Percentiles rank a stretch among this genome's conserved stretches.
phyloP scores from a whole-genome alignment of 1,140 invertebrate species.

The Notospermus geniculatus region DNA sequence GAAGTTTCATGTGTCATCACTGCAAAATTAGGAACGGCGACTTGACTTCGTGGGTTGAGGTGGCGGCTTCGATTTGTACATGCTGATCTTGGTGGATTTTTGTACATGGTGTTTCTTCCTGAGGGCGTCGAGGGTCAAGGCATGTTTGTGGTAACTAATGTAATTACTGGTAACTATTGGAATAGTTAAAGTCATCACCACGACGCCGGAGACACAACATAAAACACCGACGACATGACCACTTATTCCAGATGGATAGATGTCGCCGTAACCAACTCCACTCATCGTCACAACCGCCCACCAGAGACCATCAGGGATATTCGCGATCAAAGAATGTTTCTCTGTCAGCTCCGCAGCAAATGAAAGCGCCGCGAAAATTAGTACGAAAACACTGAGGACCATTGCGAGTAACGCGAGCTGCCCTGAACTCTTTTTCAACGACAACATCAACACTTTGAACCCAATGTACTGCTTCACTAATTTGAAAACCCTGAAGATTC shows the following conservation, averaged over 20 bases:
- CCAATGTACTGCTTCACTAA: slow-evolving; percentile 1
- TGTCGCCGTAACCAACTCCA: slow-evolving; percentile 30
- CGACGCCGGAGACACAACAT: slow-evolving; percentile 24
- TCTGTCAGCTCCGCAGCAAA: background rate
- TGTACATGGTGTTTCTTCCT: slow-evolving; percentile 7
- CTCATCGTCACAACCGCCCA: slow-evolving; percentile 30
- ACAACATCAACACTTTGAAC: slow-evolving; percentile 4
- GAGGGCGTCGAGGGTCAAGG: background rate
- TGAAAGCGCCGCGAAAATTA: background rate
- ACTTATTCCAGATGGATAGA: slow-evolving; percentile 16
- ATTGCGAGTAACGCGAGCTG: background rate
- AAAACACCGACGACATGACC: slow-evolving; percentile 25
- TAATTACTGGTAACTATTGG: slow-evolving; percentile 30
- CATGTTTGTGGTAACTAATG: slow-evolving; percentile 8
- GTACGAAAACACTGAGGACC: background rate
- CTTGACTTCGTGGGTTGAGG: too few species aligned
- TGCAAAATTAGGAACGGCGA: too few species aligned
- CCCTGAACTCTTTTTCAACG: slow-evolving; percentile 1
- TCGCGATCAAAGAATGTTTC: background rate
- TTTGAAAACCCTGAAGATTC: slow-evolving; percentile 7
- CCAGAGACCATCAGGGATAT: slow-evolving; percentile 16
- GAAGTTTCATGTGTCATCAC: too few species aligned
- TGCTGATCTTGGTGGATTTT: background rate
- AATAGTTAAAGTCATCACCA: slow-evolving; percentile 23
- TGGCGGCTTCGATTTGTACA: background rate